These are phyloP conservation scores for Oscheius sp. DNA, from an alignment of 2,888 invertebrate species.

Conservation along the genomic window DNA sequence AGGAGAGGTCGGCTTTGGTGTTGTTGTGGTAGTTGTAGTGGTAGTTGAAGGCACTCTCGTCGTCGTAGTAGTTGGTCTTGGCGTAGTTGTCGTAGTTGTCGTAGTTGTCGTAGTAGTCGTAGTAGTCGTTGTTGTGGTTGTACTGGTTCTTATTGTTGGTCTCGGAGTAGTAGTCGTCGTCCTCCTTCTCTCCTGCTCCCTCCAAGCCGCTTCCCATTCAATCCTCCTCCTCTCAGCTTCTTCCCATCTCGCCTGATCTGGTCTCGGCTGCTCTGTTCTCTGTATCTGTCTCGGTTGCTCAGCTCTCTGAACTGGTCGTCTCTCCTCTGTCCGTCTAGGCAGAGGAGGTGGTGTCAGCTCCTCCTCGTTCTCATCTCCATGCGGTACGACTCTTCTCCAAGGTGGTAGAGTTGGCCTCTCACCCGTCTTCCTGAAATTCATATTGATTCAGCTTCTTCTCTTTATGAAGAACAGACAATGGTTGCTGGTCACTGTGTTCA, in stretches of 20 bases:
- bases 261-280: neutral
- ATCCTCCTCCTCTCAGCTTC: constrained; percentile 2
- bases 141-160: neutral
- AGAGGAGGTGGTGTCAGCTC: constrained; percentile 6
- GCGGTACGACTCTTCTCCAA: constrained; percentile 18
- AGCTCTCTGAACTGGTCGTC: neutral
- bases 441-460: neutral
- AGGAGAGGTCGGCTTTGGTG: neutral
- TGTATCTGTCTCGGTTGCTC: neutral
- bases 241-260: neutral
- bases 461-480: neutral
- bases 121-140: constrained; percentile 7
- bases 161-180: constrained; percentile 13
- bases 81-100: constrained; percentile 23
- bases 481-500: neutral
- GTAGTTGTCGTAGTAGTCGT: constrained; percentile 24
- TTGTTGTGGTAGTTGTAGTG: constrained; percentile 9
- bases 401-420: constrained; percentile 8
- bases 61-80: constrained; percentile 18
- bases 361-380: neutral
- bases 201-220: neutral
- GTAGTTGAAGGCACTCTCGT: constrained; percentile 3
- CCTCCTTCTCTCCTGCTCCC: neutral
- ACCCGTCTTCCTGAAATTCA: constrained; percentile 1
- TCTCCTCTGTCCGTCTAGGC: constrained; percentile 1